A percentile compares a stretch with the other conserved stretches of the same genome.
Evolutionary conservation across 2,113 vertebrate species (phyloP).

Genomic region (Oryzias javanicus): DNA sequence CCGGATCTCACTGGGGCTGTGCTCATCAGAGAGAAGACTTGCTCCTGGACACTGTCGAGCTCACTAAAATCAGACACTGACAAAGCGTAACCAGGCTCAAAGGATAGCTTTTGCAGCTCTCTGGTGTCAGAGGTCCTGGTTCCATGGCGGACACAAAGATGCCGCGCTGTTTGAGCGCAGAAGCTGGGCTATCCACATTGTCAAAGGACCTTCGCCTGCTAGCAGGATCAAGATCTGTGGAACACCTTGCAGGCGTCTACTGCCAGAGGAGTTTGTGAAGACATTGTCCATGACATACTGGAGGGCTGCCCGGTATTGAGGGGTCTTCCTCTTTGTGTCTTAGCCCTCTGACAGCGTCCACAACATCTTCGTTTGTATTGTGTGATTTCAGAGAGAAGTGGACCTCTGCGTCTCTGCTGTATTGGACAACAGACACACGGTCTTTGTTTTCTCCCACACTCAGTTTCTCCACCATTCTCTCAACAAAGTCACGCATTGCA

Average conservation of each 20-base stretch:
- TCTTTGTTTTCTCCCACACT: slow-evolving; percentile 42
- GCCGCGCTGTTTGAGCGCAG: slow-evolving; percentile 50
- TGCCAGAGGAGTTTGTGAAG: slow-evolving; percentile 78
- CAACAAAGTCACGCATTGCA: slow-evolving; percentile 50
- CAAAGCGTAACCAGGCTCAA: slow-evolving; percentile 39
- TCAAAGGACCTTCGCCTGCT: slow-evolving; percentile 52
- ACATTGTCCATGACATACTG: slow-evolving; percentile 53
- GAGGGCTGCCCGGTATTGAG: slow-evolving; percentile 53
- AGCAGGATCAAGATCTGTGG: slow-evolving; percentile 75
- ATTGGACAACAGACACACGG: slow-evolving; percentile 52
- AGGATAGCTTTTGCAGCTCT: slow-evolving; percentile 49
- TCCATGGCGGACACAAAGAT: slow-evolving; percentile 45
- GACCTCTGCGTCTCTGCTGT: slow-evolving; percentile 45
- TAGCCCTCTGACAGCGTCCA: slow-evolving; percentile 1
- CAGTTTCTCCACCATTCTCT: slow-evolving; percentile 43
- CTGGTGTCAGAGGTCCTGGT: slow-evolving; percentile 34
- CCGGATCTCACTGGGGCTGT: background rate
- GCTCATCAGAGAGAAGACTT: slow-evolving; percentile 30
- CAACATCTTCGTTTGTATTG: background rate
- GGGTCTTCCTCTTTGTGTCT: slow-evolving; percentile 37
- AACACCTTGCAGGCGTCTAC: slow-evolving; percentile 77
- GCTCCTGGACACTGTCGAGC: slow-evolving; percentile 38
- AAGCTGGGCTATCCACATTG: slow-evolving; percentile 44
- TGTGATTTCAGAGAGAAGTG: slow-evolving; percentile 4
- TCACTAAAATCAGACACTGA: slow-evolving; percentile 53